Conservation (phyloP, 1,140 invertebrate genomes). For the Magallana ariakensis region DNA sequence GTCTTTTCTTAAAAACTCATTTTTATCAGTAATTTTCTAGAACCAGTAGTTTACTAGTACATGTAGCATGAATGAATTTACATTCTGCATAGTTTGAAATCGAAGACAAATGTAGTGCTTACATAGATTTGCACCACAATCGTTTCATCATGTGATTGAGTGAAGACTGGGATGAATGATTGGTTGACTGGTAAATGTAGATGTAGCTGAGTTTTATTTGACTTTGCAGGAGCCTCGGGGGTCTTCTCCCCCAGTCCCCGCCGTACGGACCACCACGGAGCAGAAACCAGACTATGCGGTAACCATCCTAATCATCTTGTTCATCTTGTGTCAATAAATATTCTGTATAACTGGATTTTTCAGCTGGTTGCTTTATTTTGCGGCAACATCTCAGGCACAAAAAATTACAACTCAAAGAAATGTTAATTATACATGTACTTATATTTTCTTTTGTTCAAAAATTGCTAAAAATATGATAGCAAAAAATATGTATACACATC, state of each 20-base stretch:
- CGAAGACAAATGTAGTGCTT: background rate
- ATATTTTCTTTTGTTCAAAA: too few species aligned
- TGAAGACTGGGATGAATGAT: background rate
- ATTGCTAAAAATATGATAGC: too few species aligned
- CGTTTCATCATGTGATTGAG: background rate
- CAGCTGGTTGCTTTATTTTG: too few species aligned
- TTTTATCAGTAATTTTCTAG: too few species aligned
- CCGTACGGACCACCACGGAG: constrained; percentile 52
- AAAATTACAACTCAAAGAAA: too few species aligned
- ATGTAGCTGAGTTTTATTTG: constrained; percentile 16
- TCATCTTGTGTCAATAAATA: background rate
- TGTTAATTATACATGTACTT: too few species aligned
- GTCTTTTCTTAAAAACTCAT: too few species aligned
- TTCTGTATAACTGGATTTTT: too few species aligned
- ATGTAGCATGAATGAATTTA: too few species aligned
- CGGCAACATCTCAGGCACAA: too few species aligned
- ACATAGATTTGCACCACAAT: background rate
- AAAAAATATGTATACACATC: too few species aligned
- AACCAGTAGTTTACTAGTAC: too few species aligned
- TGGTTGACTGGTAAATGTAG: background rate
- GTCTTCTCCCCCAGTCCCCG: constrained; percentile 64
- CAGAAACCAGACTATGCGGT: constrained; percentile 58
- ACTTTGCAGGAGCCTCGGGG: constrained; percentile 59
- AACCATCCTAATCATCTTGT: background rate
- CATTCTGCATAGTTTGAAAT: background rate